phyloP scores from a whole-genome alignment of 1,140 invertebrate species.

The Trissolcus basalis region DNA sequence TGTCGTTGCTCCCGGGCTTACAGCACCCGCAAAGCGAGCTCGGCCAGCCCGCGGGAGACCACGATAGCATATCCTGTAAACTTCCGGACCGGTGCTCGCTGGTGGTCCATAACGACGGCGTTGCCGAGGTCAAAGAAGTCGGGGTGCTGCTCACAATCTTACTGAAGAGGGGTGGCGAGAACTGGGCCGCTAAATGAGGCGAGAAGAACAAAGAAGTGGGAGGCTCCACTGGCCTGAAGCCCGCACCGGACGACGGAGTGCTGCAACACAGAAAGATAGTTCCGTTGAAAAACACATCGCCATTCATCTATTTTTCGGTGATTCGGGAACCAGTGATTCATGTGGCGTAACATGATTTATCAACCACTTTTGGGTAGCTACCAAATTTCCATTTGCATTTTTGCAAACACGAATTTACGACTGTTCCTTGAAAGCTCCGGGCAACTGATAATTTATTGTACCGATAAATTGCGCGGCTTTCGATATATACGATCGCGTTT shows the following conservation, averaged over 20 bases:
- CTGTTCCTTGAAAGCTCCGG: not conserved
- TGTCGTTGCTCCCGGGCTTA: constrained; percentile 77
- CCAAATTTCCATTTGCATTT: constrained; percentile 5
- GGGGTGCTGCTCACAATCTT: constrained; percentile 69
- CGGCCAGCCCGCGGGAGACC: constrained; percentile 71
- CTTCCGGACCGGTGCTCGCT: constrained; percentile 66
- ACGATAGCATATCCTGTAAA: constrained; percentile 72
- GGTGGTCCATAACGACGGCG: constrained; percentile 69
- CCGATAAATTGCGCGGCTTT: too few relatives aligned
- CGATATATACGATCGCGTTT: too few relatives aligned
- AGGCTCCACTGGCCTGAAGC: constrained; percentile 77
- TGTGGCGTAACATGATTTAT: constrained; percentile 12
- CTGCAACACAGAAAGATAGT: constrained; percentile 70
- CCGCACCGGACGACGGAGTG: constrained; percentile 79
- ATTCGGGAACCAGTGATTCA: constrained; percentile 22
- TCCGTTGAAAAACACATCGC: too few relatives aligned
- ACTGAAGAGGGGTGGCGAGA: constrained; percentile 86
- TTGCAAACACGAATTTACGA: not conserved
- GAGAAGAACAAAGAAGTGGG: constrained; percentile 85
- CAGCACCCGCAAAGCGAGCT: constrained; percentile 70
- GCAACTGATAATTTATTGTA: constrained; percentile 9
- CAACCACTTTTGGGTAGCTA: constrained; percentile 5
- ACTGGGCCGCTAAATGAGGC: constrained; percentile 85
- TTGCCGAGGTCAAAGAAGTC: constrained; percentile 68
- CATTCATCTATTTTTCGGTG: too few relatives aligned